These are phyloP conservation scores for Epicampocera succincta DNA, from an alignment of 2,888 invertebrate genomes.

Conservation along the genomic window DNA sequence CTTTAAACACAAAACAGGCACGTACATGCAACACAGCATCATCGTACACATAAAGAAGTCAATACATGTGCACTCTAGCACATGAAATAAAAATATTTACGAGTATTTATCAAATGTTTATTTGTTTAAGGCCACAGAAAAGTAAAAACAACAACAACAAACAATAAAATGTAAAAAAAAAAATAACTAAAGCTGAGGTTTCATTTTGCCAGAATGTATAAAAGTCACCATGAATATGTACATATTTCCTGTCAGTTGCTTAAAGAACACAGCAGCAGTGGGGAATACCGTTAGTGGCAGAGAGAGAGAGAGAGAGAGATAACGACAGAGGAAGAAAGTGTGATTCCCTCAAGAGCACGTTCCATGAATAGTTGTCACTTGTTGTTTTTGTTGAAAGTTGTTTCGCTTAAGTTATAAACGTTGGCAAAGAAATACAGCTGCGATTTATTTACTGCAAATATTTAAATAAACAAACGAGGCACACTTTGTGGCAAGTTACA, in stretches of 20 bases:
- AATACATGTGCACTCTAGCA: constrained; percentile 49
- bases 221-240: constrained; percentile 1
- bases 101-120: constrained; percentile 59
- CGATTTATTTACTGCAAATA: constrained; percentile 61
- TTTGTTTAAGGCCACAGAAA: constrained; percentile 54
- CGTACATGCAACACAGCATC: not conserved
- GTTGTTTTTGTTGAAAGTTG: constrained; percentile 18
- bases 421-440: constrained; percentile 42
- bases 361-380: constrained; percentile 22
- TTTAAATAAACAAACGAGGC: constrained; percentile 45
- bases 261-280: too few relatives aligned
- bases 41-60: constrained; percentile 22
- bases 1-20: not conserved
- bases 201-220: not conserved
- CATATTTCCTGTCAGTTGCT: not conserved
- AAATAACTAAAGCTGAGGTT: constrained; percentile 25
- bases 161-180: constrained; percentile 7
- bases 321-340: constrained; percentile 2
- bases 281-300: too few relatives aligned
- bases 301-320: constrained; percentile 10
- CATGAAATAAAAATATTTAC: constrained; percentile 64
- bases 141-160: constrained; percentile 10
- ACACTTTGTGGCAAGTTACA: constrained; percentile 50
- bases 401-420: constrained; percentile 1
- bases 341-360: constrained; percentile 56